phyloP scores from a whole-genome alignment of 2,888 invertebrate species.

The Ectropis crepuscularia region DNA sequence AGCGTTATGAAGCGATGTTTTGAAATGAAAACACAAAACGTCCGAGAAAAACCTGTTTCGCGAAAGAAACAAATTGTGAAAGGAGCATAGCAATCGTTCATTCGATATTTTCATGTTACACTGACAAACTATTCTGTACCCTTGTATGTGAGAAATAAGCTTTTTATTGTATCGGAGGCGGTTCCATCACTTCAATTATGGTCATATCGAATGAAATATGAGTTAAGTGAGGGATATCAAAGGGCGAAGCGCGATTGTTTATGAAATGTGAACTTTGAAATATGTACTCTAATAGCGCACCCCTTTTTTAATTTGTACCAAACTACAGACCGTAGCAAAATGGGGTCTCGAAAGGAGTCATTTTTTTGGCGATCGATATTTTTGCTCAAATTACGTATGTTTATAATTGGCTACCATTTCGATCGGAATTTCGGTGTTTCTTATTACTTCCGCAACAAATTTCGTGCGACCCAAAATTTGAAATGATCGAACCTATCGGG shows the following conservation, averaged over 20 bases:
- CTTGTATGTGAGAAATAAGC: conserved; percentile 63
- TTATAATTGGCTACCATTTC: conserved; percentile 71
- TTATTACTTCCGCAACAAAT: conserved; percentile 84
- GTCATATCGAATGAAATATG: conserved; percentile 84
- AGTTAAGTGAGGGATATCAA: conserved; percentile 84
- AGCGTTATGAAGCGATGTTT: conserved; percentile 67
- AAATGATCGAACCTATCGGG: conserved; percentile 82
- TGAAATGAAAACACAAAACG: conserved; percentile 75
- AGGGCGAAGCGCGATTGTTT: conserved; percentile 79
- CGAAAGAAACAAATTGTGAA: conserved; percentile 83
- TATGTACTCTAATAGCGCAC: conserved; percentile 75
- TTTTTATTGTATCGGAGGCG: conserved; percentile 64
- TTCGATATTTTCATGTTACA: conserved; percentile 62
- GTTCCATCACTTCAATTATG: conserved; percentile 78
- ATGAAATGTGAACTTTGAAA: conserved; percentile 81
- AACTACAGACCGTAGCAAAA: conserved; percentile 77
- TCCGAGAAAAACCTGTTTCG: conserved; percentile 79
- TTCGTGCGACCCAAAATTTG: conserved; percentile 82
- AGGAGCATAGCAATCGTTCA: conserved; percentile 83
- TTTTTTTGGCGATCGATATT: conserved; percentile 56
- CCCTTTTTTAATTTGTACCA: conserved; percentile 83
- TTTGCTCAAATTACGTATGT: conserved; percentile 52
- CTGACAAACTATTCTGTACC: conserved; percentile 65
- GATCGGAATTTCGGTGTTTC: conserved; percentile 79
- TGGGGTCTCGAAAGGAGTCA: conserved; percentile 63